Evolutionary conservation across 1,140 invertebrate genomes (phyloP), one percentile per base, ranked within the genome.

Genomic region (Scaptomyza hsui): DNA sequence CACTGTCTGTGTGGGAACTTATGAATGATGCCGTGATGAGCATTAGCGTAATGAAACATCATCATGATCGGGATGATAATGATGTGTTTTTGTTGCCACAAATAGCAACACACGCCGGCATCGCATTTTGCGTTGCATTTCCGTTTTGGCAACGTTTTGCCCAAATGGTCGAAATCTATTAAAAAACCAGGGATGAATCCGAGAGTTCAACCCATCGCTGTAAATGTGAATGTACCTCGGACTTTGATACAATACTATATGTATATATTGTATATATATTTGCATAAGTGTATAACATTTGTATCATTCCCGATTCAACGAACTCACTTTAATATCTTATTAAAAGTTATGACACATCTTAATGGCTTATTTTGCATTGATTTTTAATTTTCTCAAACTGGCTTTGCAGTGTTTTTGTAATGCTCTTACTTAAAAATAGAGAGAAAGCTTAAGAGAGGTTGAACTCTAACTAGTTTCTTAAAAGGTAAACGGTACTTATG

Each of bases 141-240:
- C 81, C 82, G 81, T 86, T 86, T 86, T 86, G 81, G 77, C 82
- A 86, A 41, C 67, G 49, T n/a, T 29, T 29, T 55, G 48, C 48
- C 19, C 16, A 12, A 24, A 24, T 49, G 47, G 18, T 37, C 52
- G 42, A 42, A 42, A 41, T 41, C 7, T 55, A 19, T 29, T 29
- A 0, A 32, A 26, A 19, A 15, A 21, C 24, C 48, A 62, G 59
- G 29, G 59, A 44, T 62, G 49, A 21, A 21, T 4, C 57, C 57
- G 60, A 24, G 12, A 12, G n/a, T n/a, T 21, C 1, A 13, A 16
- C 24, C 24, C 4, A 24, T 6, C 6, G 6, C 1, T 24, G 24
- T 4, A 24, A 6, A 42, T 35, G 10, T n/a, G n/a, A 19, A 15
- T 16, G 15, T 45, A 15, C 52, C n/a, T 39, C 15, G 39, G 2